Base-by-base conservation (phyloP, 1,140 invertebrate species). In the Bemisia tabaci region DNA sequence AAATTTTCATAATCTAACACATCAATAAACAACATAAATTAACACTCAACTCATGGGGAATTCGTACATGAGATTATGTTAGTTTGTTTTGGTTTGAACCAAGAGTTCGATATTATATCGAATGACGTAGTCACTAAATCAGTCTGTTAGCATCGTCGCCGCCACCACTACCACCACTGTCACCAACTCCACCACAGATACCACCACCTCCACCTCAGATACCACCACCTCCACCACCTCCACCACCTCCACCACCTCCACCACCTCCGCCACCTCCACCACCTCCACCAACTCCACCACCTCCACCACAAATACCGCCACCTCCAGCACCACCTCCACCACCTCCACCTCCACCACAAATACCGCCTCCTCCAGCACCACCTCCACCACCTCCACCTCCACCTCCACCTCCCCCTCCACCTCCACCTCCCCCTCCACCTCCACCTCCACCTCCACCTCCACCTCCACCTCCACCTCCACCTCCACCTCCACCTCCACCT, bases 401-500 rank as follows among this genome's bases (percentile, higher is more conserved):
- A 48, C 33, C 33, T 48, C 33, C 33, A 48, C 33, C 33, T 48
- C 33, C 33, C 5, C 33, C 33, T 48, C 33, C 33, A 48, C 33
- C 33, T 48, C 33, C 33, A 48, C 33, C 33, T 48, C 33, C 33
- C 5, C 33, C 33, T 48, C 33, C 33, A 48, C 33, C 33, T 48
- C 33, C 33, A 48, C 33, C 33, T 48, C 33, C 33, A 48, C 33
- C 33, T 48, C 33, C 33, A 48, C 33, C 33, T 48, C 33, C 33
- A 48, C 33, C 33, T 48, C 33, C 33, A 48, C 33, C 33, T 48
- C 33, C 33, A 48, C 33, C 33, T 48, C 33, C 60, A 22, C 24
- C 60, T 61, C 60, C 60, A 61, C n/a, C 60, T 22, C 60, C 60
- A 61, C n/a, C 60, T 61, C 60, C 60, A 61, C n/a, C 60, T 61